phyloP scores from a whole-genome alignment of 2,888 invertebrate species.

The Zaprionus lineosus region DNA sequence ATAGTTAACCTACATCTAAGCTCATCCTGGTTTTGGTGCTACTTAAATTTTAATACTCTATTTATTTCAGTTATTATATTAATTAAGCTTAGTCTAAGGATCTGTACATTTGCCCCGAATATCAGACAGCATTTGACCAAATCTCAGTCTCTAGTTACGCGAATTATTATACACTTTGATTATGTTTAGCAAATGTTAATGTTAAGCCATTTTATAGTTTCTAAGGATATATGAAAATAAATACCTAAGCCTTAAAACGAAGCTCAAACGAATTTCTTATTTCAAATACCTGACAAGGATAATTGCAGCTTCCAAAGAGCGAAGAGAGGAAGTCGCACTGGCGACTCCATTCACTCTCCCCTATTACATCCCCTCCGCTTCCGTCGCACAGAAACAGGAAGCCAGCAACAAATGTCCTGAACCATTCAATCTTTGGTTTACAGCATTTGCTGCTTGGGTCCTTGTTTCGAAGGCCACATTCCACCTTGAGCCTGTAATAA shows the following conservation, averaged over 20 bases:
- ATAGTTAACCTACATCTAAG: constrained; percentile 44
- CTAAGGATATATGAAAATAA: constrained; percentile 35
- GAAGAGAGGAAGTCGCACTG: no score
- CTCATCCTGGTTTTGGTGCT: constrained; percentile 64
- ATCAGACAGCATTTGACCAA: constrained; percentile 69
- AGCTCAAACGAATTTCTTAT: constrained; percentile 7
- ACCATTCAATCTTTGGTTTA: no score
- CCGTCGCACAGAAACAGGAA: constrained; percentile 10
- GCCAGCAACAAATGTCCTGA: not conserved
- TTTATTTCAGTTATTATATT: constrained; percentile 50
- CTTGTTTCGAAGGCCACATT: no score
- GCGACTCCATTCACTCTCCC: no score
- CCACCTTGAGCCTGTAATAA: no score
- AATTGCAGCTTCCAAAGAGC: no score
- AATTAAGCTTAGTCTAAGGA: constrained; percentile 33
- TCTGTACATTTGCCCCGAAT: constrained; percentile 56
- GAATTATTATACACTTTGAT: constrained; percentile 22
- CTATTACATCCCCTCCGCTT: constrained; percentile 8
- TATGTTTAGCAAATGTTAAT: constrained; percentile 49
- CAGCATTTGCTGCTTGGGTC: no score
- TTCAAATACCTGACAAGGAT: not conserved
- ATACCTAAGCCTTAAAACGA: constrained; percentile 18
- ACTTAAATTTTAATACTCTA: constrained; percentile 34
- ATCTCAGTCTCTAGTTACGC: constrained; percentile 47
- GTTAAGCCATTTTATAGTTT: constrained; percentile 48